A percentile compares a stretch with the other conserved stretches of the same genome.
Conservation (phyloP, 1,140 invertebrate genomes). For the Mycetomoellerius zeteki region DNA sequence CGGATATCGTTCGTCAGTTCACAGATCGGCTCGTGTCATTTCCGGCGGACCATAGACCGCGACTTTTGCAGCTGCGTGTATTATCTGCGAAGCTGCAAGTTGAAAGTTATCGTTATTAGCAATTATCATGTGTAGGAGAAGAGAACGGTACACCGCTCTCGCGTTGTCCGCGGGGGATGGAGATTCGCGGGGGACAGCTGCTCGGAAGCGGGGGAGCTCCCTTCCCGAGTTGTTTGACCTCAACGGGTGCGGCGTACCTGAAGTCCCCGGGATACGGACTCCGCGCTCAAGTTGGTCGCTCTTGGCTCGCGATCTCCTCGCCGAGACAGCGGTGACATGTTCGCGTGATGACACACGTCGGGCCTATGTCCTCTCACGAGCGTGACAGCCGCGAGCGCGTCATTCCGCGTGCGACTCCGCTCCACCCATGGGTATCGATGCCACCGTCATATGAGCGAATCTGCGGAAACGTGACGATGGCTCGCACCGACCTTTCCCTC, state of each 20-base stretch:
- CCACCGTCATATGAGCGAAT: not conserved
- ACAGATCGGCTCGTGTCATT: constrained; percentile 68
- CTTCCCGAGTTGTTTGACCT: constrained; percentile 4
- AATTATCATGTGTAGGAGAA: not conserved
- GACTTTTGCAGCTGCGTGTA: constrained; percentile 74
- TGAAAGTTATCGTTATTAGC: constrained; percentile 3
- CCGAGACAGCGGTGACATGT: constrained; percentile 17
- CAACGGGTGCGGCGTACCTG: constrained; percentile 10
- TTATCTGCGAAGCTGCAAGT: constrained; percentile 79
- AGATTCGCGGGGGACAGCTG: not conserved
- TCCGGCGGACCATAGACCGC: constrained; percentile 58
- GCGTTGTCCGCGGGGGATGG: not conserved
- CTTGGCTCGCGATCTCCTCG: constrained; percentile 11
- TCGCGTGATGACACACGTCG: constrained; percentile 6
- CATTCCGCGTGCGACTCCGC: constrained; percentile 5
- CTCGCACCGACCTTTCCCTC: not conserved
- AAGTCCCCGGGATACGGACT: not conserved
- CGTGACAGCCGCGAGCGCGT: constrained; percentile 13
- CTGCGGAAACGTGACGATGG: not conserved
- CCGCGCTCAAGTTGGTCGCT: not conserved
- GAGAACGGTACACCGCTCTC: not conserved
- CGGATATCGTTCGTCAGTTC: constrained; percentile 64
- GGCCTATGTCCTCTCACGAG: not conserved
- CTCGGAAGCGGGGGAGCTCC: not conserved
- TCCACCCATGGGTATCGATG: constrained; percentile 28